Evolutionary conservation across 2,888 invertebrate species (phyloP).

Genomic region (Actias luna): DNA sequence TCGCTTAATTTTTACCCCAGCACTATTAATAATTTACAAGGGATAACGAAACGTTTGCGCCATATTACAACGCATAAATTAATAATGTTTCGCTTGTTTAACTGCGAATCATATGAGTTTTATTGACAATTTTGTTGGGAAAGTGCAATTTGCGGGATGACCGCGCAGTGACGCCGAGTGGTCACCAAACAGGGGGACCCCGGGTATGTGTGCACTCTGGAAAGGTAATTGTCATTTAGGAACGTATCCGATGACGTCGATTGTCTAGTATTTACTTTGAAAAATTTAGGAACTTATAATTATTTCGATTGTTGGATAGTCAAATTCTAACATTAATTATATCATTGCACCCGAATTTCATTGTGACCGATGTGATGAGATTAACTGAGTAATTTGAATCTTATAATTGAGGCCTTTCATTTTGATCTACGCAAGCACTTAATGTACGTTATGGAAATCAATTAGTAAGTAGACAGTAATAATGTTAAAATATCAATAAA

Average conservation of each 20-base stretch:
- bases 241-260: conserved; percentile 53
- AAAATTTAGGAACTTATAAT: neutral
- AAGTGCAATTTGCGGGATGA: conserved; percentile 81
- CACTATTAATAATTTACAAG: conserved; percentile 81
- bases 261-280: conserved; percentile 42
- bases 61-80: conserved; percentile 82
- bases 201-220: conserved; percentile 36
- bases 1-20: conserved; percentile 81
- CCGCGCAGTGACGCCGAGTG: conserved; percentile 74
- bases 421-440: neutral
- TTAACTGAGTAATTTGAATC: neutral
- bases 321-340: neutral
- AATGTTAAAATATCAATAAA: neutral
- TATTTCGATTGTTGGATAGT: neutral
- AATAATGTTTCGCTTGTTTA: conserved; percentile 81
- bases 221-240: conserved; percentile 59
- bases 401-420: neutral
- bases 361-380: neutral
- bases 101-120: conserved; percentile 82
- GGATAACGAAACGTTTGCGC: conserved; percentile 78
- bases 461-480: neutral
- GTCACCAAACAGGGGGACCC: conserved; percentile 71
- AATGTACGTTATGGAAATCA: neutral
- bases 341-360: neutral
- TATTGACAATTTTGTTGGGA: conserved; percentile 81